phyloP scores from a whole-genome alignment of 2,113 vertebrate genomes.

The Seriola dumerili region DNA sequence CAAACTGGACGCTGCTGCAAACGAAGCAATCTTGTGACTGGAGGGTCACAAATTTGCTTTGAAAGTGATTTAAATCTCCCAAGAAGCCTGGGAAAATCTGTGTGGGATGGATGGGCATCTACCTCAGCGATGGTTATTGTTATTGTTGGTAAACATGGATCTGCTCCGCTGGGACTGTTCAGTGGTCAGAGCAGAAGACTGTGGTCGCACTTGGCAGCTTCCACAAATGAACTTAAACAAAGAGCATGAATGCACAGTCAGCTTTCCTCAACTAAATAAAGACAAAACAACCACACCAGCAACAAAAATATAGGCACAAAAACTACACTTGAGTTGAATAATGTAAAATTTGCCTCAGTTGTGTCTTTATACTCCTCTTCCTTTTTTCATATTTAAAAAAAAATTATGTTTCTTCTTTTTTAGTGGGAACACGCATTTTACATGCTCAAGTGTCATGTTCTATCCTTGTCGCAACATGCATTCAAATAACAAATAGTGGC shows the following conservation, averaged over 20 bases:
- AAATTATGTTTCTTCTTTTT: neutral
- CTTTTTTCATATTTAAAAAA: neutral
- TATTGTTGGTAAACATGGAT: constrained; percentile 52
- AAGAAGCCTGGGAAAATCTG: constrained; percentile 30
- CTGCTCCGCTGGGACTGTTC: constrained; percentile 39
- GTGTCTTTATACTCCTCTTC: neutral
- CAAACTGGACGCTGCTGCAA: constrained; percentile 16
- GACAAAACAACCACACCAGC: neutral
- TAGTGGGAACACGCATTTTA: neutral
- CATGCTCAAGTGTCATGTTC: no score
- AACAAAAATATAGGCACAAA: neutral
- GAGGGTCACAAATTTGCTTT: constrained; percentile 43
- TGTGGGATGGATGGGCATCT: constrained; percentile 44
- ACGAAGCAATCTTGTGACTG: constrained; percentile 44
- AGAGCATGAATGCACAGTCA: constrained; percentile 20
- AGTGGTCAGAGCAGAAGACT: constrained; percentile 34
- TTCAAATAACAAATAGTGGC: neutral
- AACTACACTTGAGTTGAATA: neutral
- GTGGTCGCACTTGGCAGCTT: constrained; percentile 13
- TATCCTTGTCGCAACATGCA: neutral
- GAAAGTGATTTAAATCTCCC: constrained; percentile 35
- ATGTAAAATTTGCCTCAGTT: neutral
- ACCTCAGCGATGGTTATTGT: constrained; percentile 47
- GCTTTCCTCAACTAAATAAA: constrained; percentile 1
- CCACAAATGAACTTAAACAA: constrained; percentile 12